Percentiles rank a stretch among this genome's conserved stretches.
phyloP scores from a whole-genome alignment of 2,113 vertebrate genomes.

The Myotis brandtii region DNA sequence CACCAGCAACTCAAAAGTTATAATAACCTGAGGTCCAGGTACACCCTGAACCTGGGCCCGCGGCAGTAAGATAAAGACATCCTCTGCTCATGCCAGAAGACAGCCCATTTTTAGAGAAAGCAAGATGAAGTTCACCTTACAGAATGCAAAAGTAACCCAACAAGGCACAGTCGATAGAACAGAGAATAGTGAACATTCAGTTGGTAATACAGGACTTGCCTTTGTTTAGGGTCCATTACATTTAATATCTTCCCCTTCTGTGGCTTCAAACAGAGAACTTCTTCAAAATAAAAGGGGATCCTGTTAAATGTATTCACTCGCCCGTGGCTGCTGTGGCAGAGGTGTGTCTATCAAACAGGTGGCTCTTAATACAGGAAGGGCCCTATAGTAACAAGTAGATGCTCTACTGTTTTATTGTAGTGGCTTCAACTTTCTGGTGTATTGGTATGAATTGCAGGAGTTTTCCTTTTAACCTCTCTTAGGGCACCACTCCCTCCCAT shows the following conservation, averaged over 20 bases:
- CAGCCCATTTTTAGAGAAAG: slow-evolving; percentile 9
- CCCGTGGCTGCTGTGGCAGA: slow-evolving; percentile 52
- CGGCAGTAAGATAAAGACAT: neutral
- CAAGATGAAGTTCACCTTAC: slow-evolving; percentile 22
- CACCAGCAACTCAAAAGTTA: neutral
- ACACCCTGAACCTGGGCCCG: neutral
- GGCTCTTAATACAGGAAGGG: slow-evolving; percentile 60
- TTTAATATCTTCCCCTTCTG: slow-evolving; percentile 78
- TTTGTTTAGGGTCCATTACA: slow-evolving; percentile 80
- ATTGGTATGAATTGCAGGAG: slow-evolving; percentile 64
- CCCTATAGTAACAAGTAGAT: slow-evolving; percentile 19
- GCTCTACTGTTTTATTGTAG: slow-evolving; percentile 52
- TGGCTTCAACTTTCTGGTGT: slow-evolving; percentile 67
- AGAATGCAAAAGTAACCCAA: slow-evolving; percentile 51
- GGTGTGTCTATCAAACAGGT: slow-evolving; percentile 63
- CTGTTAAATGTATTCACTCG: slow-evolving; percentile 72
- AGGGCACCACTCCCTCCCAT: slow-evolving; percentile 49
- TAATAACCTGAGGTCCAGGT: neutral
- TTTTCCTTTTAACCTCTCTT: slow-evolving; percentile 69
- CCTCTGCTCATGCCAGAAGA: neutral
- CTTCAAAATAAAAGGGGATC: slow-evolving; percentile 77
- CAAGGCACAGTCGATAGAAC: neutral
- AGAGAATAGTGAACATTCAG: slow-evolving; percentile 42
- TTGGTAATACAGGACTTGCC: slow-evolving; percentile 62
- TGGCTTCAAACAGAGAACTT: slow-evolving; percentile 74